These are phyloP conservation scores for Graptemys geographica DNA, from an alignment of 2,797 vertebrate species.

Conservation along the genomic window DNA sequence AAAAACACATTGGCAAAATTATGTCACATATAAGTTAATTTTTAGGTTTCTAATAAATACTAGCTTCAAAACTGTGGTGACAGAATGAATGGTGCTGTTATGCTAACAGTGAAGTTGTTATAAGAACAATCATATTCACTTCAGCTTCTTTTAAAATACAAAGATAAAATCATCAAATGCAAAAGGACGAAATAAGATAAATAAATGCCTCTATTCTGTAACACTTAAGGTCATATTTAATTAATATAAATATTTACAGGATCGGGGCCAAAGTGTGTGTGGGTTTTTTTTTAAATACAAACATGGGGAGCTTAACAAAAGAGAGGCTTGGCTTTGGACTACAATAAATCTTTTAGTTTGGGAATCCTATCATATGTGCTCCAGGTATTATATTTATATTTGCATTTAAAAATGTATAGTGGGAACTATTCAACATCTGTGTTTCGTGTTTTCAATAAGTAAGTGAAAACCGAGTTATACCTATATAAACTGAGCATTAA, in stretches of 20 bases:
- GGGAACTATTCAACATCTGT: not conserved
- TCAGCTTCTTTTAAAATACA: not conserved
- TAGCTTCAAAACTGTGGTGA: not conserved
- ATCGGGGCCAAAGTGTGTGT: not conserved
- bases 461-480: not conserved
- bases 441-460: not conserved
- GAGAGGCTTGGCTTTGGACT: not conserved
- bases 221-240: not conserved
- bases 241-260: not conserved
- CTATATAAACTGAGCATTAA: not conserved
- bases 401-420: constrained; percentile 15
- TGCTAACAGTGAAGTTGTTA: not conserved
- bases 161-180: not conserved
- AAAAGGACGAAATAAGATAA: not conserved
- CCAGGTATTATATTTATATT: not conserved
- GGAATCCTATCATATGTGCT: not conserved
- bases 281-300: not conserved
- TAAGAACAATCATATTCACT: not conserved
- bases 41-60: not conserved
- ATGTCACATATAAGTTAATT: not conserved
- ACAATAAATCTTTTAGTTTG: not conserved
- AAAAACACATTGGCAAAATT: not conserved
- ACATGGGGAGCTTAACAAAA: not conserved
- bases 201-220: not conserved
- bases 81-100: fast-evolving